phyloP scores from a whole-genome alignment of 2,797 vertebrate genomes.

The Acrossocheilus wenchowensis region DNA sequence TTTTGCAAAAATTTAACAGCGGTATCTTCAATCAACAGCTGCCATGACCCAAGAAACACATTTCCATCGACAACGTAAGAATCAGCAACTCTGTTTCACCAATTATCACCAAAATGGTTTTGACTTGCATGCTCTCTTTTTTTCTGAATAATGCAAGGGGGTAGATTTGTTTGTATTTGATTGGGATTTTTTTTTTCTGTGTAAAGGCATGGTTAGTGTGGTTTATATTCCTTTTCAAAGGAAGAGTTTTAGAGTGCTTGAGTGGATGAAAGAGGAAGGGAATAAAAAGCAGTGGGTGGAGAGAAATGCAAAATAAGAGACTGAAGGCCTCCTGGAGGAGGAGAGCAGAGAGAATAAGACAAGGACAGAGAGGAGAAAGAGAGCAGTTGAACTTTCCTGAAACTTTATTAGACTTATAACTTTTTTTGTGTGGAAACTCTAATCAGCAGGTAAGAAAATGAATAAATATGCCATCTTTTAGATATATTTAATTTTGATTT shows the following conservation, averaged over 20 bases:
- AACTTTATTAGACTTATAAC: not conserved
- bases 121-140: not conserved
- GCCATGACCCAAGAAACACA: slow-evolving; percentile 39
- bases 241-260: not conserved
- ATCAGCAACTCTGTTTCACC: not conserved
- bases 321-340: not conserved
- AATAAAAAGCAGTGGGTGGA: slow-evolving; percentile 37
- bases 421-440: not conserved
- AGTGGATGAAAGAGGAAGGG: not conserved
- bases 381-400: not conserved
- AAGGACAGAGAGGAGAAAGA: not conserved
- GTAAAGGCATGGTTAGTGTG: not conserved
- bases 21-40: not conserved
- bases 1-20: not conserved
- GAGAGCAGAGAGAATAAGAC: slow-evolving; percentile 10
- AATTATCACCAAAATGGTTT: not conserved
- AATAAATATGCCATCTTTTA: not conserved
- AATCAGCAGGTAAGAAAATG: slow-evolving; percentile 23
- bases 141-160: not conserved
- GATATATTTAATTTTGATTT: not conserved
- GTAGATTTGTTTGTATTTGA: not conserved
- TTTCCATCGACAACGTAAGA: slow-evolving; percentile 34
- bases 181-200: not conserved
- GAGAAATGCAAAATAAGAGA: slow-evolving; percentile 23
- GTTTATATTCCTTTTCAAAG: not conserved